These are phyloP conservation scores for Threskiornis aethiopicus DNA, from an alignment of 2,797 vertebrate genomes.

Conservation along the genomic window DNA sequence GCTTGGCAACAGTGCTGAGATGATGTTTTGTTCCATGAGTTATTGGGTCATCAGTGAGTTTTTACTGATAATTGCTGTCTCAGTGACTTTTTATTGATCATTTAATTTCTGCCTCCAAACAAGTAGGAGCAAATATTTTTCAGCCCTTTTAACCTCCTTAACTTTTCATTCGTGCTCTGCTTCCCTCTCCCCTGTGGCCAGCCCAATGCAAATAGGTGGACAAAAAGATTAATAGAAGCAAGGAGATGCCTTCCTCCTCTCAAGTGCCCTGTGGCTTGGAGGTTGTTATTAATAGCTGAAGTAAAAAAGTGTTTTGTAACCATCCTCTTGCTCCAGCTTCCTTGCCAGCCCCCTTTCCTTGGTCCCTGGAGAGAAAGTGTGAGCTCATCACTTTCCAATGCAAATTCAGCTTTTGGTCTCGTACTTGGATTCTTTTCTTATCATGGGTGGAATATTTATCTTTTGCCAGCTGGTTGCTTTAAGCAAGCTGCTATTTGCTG, in stretches of 20 bases:
- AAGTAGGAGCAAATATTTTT: slow-evolving; percentile 61
- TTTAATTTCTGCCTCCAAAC: slow-evolving; percentile 66
- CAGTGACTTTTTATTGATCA: slow-evolving; percentile 55
- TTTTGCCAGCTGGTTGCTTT: slow-evolving; percentile 24
- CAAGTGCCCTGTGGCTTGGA: slow-evolving; percentile 53
- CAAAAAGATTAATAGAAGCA: slow-evolving; percentile 64
- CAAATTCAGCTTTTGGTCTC: slow-evolving; percentile 60
- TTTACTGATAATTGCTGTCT: slow-evolving; percentile 60
- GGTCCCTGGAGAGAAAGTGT: slow-evolving; percentile 61
- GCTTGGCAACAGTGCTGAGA: slow-evolving; percentile 4
- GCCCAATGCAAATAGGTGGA: slow-evolving; percentile 46
- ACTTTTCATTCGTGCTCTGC: slow-evolving; percentile 17
- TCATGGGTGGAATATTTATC: slow-evolving; percentile 67
- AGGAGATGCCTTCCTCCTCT: slow-evolving; percentile 48
- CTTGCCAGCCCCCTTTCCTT: slow-evolving; percentile 37
- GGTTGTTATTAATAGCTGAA: slow-evolving; percentile 65
- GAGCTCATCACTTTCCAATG: slow-evolving; percentile 73
- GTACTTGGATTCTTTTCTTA: slow-evolving; percentile 58
- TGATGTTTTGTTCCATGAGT: not conserved
- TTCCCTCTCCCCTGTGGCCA: slow-evolving; percentile 36
- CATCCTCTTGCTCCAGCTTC: slow-evolving; percentile 6
- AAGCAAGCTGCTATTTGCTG: not conserved
- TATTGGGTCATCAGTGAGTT: slow-evolving; percentile 20
- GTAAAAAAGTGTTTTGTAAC: slow-evolving; percentile 54
- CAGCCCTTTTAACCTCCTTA: slow-evolving; percentile 59